Percentiles rank a stretch among this genome's conserved stretches.
These are phyloP conservation scores for Magallana angulata DNA, from an alignment of 1,140 invertebrate species.

Conservation along the genomic window DNA sequence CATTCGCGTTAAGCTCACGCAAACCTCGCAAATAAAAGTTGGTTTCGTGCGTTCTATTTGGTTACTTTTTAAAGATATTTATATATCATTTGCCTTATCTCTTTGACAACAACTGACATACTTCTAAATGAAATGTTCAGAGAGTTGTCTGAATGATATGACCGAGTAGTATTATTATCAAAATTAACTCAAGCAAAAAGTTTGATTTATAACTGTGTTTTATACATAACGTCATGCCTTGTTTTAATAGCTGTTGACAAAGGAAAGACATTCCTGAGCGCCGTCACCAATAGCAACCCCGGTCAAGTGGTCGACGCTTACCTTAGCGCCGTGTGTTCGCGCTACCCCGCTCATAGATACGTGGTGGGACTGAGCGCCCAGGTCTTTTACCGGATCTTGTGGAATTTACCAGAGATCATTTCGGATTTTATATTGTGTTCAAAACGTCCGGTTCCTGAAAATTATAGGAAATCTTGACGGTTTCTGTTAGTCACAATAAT, in stretches of 20 bases:
- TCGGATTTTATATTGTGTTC: neutral
- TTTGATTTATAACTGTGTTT: too few species aligned
- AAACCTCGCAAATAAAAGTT: too few species aligned
- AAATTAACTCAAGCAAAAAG: too few species aligned
- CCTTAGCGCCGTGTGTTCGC: conserved; percentile 26
- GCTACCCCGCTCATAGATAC: neutral
- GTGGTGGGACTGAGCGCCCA: neutral
- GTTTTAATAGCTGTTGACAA: neutral
- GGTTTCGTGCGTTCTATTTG: too few species aligned
- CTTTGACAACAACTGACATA: too few species aligned
- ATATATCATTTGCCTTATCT: too few species aligned
- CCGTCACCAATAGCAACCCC: neutral
- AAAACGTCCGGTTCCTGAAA: neutral
- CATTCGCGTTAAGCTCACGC: too few species aligned
- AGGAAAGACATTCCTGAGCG: neutral
- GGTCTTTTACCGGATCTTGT: conserved; percentile 1
- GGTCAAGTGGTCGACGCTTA: conserved; percentile 37
- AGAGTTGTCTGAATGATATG: too few species aligned
- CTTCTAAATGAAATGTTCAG: too few species aligned
- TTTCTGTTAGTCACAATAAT: too few species aligned
- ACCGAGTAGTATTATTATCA: too few species aligned
- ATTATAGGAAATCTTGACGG: neutral
- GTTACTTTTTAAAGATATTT: too few species aligned
- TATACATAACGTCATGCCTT: neutral
- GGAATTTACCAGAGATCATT: neutral